Evolutionary conservation across 1,140 invertebrate genomes (phyloP), one percentile per base, ranked within the genome.

Genomic region (Caerostris extrusa): DNA sequence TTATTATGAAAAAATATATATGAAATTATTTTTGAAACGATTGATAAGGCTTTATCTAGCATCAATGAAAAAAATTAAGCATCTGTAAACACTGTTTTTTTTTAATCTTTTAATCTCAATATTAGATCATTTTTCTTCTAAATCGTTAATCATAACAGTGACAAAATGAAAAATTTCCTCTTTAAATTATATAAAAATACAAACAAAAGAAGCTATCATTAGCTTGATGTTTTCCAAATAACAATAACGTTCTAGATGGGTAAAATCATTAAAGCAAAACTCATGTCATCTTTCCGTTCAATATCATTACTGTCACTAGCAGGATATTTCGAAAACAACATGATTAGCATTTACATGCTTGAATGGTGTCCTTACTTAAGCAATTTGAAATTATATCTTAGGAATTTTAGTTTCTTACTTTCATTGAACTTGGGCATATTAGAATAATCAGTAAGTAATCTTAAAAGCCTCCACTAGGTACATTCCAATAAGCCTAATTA

Each of bases 241-340:
- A 69, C n/a, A 17, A 7, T n/a, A 69, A n/a, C n/a, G n/a, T 5
- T 69, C 3, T 19, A 69, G 19, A 69, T 69, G n/a, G 34, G 55
- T 10, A 82, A 64, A 82, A 50, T 82, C 77, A 56, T 82, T 82
- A 82, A 10, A 82, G 12, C 12, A 82, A 82, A 55, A n/a, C 50
- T 82, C 8, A 7, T 14, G 55, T 53, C 50, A 55, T 82, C 77
- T 82, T 82, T 82, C 7, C 77, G 55, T 82, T 82, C 53, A 82
- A 82, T 82, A 82, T 82, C 77, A 82, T 82, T 82, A 55, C 53
- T 82, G 50, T 55, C 77, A 82, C 50, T 55, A 55, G 10, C 77
- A 55, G 55, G 77, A 56, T 17, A 82, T 82, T 56, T 82, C 6
- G n/a, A 19, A 7, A 82, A 82, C 77, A 82, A 82, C 77, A 10